Percentiles rank a stretch among this genome's conserved stretches.
These are phyloP conservation scores for Campylomormyrus tamandua DNA, from an alignment of 2,113 vertebrate genomes.

Conservation along the genomic window DNA sequence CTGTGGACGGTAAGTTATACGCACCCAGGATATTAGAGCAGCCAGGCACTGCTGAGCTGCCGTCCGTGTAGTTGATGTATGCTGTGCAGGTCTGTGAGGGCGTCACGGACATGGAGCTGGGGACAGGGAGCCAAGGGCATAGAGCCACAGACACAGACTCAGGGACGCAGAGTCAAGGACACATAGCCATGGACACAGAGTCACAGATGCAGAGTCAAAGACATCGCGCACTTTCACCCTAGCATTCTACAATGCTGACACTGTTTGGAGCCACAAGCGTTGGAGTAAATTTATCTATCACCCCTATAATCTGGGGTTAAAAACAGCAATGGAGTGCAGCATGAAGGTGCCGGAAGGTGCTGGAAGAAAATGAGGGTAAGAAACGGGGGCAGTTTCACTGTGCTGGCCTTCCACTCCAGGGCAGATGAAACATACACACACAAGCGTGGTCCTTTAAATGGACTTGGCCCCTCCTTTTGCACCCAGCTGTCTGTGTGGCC, in stretches of 20 bases:
- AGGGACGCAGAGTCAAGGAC: not conserved
- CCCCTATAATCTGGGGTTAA: not conserved
- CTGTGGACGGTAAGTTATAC: not conserved
- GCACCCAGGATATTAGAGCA: not conserved
- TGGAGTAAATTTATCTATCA: not conserved
- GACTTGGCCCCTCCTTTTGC: conserved; percentile 39
- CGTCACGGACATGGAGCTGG: not conserved
- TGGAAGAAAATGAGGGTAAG: not conserved
- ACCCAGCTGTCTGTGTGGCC: conserved; percentile 44
- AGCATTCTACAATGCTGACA: not conserved
- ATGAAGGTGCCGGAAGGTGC: not conserved
- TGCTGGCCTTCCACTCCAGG: not conserved
- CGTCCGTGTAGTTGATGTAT: not conserved
- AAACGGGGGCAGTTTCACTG: not conserved
- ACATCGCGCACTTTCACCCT: not conserved
- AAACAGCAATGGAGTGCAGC: not conserved
- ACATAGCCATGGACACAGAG: not conserved
- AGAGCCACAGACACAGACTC: not conserved
- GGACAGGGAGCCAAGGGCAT: not conserved
- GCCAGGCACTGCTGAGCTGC: not conserved
- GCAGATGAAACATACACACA: conserved; percentile 59
- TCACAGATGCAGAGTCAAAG: not conserved
- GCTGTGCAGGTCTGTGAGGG: not conserved
- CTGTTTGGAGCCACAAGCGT: not conserved
- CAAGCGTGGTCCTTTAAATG: conserved; percentile 56